phyloP scores from a whole-genome alignment of 2,797 vertebrate species.

The Cossypha dichroa region DNA sequence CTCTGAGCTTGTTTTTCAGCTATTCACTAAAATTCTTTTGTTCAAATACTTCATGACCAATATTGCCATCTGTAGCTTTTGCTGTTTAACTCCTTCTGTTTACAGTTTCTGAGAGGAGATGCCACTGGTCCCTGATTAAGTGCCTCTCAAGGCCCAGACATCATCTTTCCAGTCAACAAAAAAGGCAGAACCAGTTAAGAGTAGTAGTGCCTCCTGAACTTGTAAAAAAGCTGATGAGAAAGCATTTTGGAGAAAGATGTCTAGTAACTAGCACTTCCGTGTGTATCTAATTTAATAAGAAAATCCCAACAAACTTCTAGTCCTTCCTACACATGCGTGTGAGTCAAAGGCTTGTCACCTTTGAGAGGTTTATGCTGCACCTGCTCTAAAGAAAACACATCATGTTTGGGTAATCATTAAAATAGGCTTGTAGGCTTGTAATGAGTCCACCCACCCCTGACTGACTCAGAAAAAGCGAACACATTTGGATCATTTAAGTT shows the following conservation, averaged over 20 bases:
- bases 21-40: background rate
- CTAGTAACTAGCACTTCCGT: background rate
- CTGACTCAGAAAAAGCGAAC: conserved; percentile 40
- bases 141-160: background rate
- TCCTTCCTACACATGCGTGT: conserved; percentile 16
- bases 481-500: background rate
- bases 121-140: background rate
- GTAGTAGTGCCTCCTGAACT: background rate
- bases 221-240: background rate
- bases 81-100: background rate
- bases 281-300: background rate
- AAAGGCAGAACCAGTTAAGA: background rate
- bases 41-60: background rate
- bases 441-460: background rate
- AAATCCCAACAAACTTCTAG: background rate
- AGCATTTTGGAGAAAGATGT: background rate
- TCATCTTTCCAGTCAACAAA: background rate
- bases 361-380: conserved; percentile 28
- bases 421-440: conserved; percentile 13
- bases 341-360: conserved; percentile 46
- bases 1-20: background rate
- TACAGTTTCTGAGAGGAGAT: background rate
- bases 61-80: background rate
- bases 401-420: conserved; percentile 37
- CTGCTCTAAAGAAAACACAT: conserved; percentile 9